A percentile compares a stretch with the other conserved stretches of the same genome.
phyloP scores from a whole-genome alignment of 2,113 vertebrate genomes.

The Oreamnos americanus region DNA sequence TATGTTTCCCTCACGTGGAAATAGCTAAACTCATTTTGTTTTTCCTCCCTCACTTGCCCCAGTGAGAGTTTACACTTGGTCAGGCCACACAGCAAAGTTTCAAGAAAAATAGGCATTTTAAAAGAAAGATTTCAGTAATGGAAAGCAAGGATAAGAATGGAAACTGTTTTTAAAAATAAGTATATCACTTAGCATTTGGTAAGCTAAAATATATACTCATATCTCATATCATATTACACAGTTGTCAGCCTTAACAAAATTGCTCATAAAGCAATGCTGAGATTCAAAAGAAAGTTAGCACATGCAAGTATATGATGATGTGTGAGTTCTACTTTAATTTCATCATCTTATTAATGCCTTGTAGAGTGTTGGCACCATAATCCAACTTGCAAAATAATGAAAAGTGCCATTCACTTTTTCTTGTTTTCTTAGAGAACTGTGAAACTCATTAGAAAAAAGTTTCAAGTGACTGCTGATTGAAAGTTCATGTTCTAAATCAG shows the following conservation, averaged over 20 bases:
- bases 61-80: slow-evolving; percentile 19
- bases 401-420: neutral
- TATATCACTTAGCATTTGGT: neutral
- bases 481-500: neutral
- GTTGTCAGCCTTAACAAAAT: slow-evolving; percentile 7
- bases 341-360: neutral
- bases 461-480: neutral
- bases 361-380: neutral
- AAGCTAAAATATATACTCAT: neutral
- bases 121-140: slow-evolving; percentile 21
- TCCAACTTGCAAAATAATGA: neutral
- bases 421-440: neutral
- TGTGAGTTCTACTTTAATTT: neutral
- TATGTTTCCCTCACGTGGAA: slow-evolving; percentile 33
- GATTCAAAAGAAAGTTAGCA: neutral
- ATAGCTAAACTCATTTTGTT: slow-evolving; percentile 41
- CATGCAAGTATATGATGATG: neutral
- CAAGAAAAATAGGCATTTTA: slow-evolving; percentile 32
- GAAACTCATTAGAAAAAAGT: neutral
- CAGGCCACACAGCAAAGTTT: slow-evolving; percentile 17
- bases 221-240: neutral
- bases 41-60: neutral
- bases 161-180: slow-evolving; percentile 35
- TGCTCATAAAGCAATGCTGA: neutral
- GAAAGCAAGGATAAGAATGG: slow-evolving; percentile 17